phyloP scores from a whole-genome alignment of 2,888 invertebrate species.

The Philhelius pedissequus region DNA sequence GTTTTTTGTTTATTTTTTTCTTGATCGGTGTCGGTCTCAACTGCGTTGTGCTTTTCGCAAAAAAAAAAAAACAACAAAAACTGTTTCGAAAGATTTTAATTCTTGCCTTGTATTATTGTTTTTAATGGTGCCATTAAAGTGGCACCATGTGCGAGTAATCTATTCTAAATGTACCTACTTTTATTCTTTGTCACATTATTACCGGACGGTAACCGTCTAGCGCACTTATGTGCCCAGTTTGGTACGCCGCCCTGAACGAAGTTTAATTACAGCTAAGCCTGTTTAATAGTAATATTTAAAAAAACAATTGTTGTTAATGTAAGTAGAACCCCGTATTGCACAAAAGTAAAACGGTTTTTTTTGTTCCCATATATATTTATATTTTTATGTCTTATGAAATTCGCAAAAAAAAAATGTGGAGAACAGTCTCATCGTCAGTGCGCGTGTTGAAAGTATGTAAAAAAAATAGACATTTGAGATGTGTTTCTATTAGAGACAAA shows the following conservation, averaged over 20 bases:
- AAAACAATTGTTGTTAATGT: slow-evolving; percentile 20
- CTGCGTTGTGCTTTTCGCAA: slow-evolving; percentile 44
- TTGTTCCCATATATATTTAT: slow-evolving; percentile 5
- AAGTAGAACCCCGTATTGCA: slow-evolving; percentile 22
- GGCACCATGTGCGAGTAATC: slow-evolving; percentile 8
- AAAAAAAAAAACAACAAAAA: slow-evolving; percentile 8
- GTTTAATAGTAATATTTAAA: neutral
- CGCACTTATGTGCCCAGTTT: neutral
- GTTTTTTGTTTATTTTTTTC: slow-evolving; percentile 36
- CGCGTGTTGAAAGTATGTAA: neutral
- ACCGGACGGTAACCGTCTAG: slow-evolving; percentile 51
- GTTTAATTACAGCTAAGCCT: slow-evolving; percentile 30
- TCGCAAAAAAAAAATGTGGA: slow-evolving; percentile 1
- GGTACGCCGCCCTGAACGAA: slow-evolving; percentile 35
- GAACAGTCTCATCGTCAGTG: neutral
- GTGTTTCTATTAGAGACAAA: neutral
- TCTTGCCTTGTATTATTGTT: slow-evolving; percentile 20
- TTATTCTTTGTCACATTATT: slow-evolving; percentile 25
- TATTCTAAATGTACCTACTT: slow-evolving; percentile 10
- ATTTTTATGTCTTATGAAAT: slow-evolving; percentile 5
- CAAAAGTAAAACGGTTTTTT: neutral
- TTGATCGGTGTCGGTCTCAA: slow-evolving; percentile 1
- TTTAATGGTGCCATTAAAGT: slow-evolving; percentile 23
- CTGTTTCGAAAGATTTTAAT: slow-evolving; percentile 16
- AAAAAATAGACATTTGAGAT: neutral